Conservation (phyloP, 1,140 invertebrate genomes). For the Macrosteles quadrilineatus region DNA sequence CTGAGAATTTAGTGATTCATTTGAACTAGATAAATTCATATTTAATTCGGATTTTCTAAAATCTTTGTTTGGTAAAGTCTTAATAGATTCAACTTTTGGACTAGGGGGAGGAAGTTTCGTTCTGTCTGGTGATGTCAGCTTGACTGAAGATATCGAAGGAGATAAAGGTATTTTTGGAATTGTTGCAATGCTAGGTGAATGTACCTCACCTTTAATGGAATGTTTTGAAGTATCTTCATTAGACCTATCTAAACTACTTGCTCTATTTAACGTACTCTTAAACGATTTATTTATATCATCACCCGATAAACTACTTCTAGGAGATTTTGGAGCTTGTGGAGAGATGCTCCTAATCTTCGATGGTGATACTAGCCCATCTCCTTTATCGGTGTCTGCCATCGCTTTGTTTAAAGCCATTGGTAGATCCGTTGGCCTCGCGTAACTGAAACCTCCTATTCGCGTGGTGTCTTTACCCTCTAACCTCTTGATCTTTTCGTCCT, state of each 20-base stretch:
- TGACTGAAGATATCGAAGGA: constrained; percentile 16
- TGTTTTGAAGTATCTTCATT: neutral
- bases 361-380: neutral
- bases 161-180: constrained; percentile 18
- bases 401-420: constrained; percentile 27
- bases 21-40: constrained; percentile 57
- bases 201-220: neutral
- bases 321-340: constrained; percentile 11
- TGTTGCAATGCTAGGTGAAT: neutral
- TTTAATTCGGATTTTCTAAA: constrained; percentile 75
- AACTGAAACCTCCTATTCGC: constrained; percentile 34
- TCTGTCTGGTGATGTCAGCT: constrained; percentile 36
- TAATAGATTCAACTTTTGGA: constrained; percentile 55
- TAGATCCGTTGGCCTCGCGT: constrained; percentile 37
- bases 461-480: constrained; percentile 19
- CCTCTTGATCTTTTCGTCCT: constrained; percentile 11
- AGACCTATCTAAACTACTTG: neutral
- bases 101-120: constrained; percentile 59
- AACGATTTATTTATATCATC: neutral
- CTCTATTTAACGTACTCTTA: neutral
- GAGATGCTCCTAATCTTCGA: constrained; percentile 13
- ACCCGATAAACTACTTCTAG: neutral
- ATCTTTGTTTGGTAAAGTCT: constrained; percentile 65
- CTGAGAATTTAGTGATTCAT: constrained; percentile 35
- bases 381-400: constrained; percentile 5